Conservation (phyloP, 2,888 invertebrate genomes). For the Pseudococcus longispinus region DNA sequence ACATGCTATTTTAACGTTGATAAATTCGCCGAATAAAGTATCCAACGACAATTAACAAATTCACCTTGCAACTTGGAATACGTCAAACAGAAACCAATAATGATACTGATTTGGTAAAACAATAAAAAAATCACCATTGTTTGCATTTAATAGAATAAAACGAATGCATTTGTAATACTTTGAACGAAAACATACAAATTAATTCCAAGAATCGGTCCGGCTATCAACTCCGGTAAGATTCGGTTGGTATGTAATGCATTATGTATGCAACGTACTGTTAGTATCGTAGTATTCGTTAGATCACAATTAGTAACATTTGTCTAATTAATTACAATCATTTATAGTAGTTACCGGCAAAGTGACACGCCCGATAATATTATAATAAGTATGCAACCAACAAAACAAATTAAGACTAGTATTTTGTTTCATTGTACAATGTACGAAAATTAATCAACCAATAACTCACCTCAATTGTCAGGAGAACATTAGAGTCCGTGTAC, state of each 20-base stretch:
- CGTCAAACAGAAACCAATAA: neutral
- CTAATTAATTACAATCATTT: neutral
- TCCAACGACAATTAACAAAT: neutral
- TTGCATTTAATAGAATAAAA: neutral
- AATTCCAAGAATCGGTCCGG: neutral
- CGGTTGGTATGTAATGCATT: neutral
- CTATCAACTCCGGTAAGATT: neutral
- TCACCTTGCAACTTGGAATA: neutral
- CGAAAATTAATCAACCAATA: slow-evolving; percentile 25
- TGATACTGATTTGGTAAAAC: neutral
- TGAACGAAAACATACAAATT: neutral
- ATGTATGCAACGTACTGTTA: neutral
- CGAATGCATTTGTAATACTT: neutral
- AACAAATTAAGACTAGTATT: slow-evolving; percentile 19
- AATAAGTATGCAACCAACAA: slow-evolving; percentile 24
- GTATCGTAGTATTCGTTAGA: neutral
- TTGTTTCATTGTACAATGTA: neutral
- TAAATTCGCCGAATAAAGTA: neutral
- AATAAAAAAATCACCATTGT: neutral
- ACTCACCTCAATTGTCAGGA: slow-evolving; percentile 44
- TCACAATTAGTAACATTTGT: neutral
- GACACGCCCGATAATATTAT: slow-evolving; percentile 30
- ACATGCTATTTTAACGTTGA: neutral
- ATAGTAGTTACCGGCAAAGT: slow-evolving; percentile 6
- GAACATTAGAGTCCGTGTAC: slow-evolving; percentile 30